phyloP scores from a whole-genome alignment of 2,797 vertebrate species.

The Eospalax fontanierii region DNA sequence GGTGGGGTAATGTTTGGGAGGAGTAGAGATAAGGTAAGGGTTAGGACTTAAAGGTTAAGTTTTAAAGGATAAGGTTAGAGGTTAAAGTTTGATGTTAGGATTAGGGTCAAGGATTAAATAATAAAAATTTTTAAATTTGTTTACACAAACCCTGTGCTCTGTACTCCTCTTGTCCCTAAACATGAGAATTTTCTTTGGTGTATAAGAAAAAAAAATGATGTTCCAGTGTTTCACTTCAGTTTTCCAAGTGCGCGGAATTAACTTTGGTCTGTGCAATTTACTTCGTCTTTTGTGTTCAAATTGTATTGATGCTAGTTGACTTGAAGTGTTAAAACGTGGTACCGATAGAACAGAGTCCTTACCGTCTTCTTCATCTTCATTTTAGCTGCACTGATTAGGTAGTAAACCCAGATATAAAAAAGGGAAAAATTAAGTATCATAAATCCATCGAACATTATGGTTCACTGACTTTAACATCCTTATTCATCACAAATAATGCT shows the following conservation, averaged over 20 bases:
- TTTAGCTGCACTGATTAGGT: neutral
- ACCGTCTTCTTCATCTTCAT: neutral
- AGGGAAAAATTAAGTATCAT: neutral
- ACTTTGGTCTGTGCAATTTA: conserved; percentile 25
- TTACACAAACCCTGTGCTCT: neutral
- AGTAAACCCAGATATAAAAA: conserved; percentile 28
- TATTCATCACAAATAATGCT: conserved; percentile 66
- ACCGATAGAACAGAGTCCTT: neutral
- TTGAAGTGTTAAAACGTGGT: conserved; percentile 34
- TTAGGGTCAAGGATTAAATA: too few species aligned
- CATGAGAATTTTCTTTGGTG: neutral
- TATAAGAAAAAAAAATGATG: neutral
- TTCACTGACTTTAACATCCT: conserved; percentile 73
- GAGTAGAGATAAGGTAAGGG: too few species aligned
- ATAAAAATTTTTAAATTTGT: too few species aligned
- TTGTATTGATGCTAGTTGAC: conserved; percentile 37
- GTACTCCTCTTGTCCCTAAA: neutral
- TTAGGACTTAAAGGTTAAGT: too few species aligned
- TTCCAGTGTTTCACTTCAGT: neutral
- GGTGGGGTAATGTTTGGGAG: too few species aligned
- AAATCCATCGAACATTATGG: conserved; percentile 60
- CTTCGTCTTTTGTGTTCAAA: neutral
- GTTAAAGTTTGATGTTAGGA: too few species aligned
- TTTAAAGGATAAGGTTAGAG: too few species aligned
- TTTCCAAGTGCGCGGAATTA: conserved; percentile 2